Base-by-base conservation (phyloP, 2,113 vertebrate species). In the Fregata magnificens region DNA sequence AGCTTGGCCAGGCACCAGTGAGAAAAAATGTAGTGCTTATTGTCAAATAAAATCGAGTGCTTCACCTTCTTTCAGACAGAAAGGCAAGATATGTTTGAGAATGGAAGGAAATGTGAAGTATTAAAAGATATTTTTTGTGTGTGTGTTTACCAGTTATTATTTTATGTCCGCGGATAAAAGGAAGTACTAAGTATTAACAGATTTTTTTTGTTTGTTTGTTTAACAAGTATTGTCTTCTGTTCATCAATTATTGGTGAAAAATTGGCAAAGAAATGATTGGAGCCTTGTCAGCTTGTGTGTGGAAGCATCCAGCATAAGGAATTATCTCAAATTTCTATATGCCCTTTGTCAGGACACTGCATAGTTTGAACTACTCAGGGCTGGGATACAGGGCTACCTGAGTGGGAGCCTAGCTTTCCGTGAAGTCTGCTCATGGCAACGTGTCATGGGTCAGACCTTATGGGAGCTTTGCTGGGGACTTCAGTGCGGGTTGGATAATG, bases 11-110 rank as follows among this genome's bases (percentile, higher is more conserved):
- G 76, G 79, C 38, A 34, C 31, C 3, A 31, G 18, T 32, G 49
- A 44, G 36, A 38, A 7, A 42, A 40, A 71, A 72, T 5, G 10
- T 4, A 3, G 5, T 52, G 72, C 50, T 82, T 78, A 2, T 59
- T 65, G 52, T n/a, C 28, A 40, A 9, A 45, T 29, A 52, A 5
- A 31, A 16, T 8, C 0, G 0, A 52, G 44, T 34, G 25, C 24
- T 26, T 88, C 3, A 6, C 44, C 3, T 71, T 42, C 26, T 56
- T 81, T 76, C 11, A 21, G 81, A 42, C 16, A 58, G 29, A 53
- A 66, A 26, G 62, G 25, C 6, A 34, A 22, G 32, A 5, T 32
- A 16, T 7, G 21, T 18, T 52, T 74, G 40, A 82, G 50, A 50
- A 29, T 26, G 47, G 50, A 22, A 55, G 47, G 16, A 55, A 34